A percentile compares a stretch with the other conserved stretches of the same genome.
phyloP scores from a whole-genome alignment of 1,140 invertebrate genomes.

The Drosophila pseudoobscura region DNA sequence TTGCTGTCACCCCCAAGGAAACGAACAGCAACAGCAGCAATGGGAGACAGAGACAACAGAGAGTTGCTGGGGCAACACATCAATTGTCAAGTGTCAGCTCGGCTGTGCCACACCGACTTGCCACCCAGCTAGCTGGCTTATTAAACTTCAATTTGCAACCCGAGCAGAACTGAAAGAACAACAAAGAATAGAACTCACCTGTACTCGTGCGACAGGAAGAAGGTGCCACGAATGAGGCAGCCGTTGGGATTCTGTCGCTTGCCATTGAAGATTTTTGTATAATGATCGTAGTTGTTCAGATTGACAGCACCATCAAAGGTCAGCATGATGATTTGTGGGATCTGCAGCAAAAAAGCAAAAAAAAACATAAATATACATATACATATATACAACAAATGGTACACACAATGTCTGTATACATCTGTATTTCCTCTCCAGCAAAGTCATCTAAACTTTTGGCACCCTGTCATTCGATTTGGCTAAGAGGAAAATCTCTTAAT shows the following conservation, averaged over 20 bases:
- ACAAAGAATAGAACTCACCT: constrained; percentile 83
- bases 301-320: constrained; percentile 97
- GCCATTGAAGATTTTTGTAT: constrained; percentile 92
- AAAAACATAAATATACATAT: not conserved
- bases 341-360: constrained; percentile 85
- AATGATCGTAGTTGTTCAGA: constrained; percentile 95
- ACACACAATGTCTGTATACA: too few relatives aligned
- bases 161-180: too few relatives aligned
- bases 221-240: constrained; percentile 95
- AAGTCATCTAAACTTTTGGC: not conserved
- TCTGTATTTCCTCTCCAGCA: not conserved
- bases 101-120: not conserved
- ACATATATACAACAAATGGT: too few relatives aligned
- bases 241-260: constrained; percentile 94
- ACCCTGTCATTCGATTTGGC: not conserved
- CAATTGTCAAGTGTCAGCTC: constrained; percentile 51
- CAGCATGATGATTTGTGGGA: constrained; percentile 96
- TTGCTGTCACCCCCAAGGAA: constrained; percentile 17
- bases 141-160: constrained; percentile 41
- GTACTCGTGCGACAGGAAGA: constrained; percentile 97
- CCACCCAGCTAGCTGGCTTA: constrained; percentile 49
- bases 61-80: constrained; percentile 35
- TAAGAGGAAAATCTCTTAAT: constrained; percentile 29
- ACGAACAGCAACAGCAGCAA: not conserved
- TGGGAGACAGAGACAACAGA: not conserved